phyloP scores from a whole-genome alignment of 2,113 vertebrate species.

The Aegotheles bennettii region DNA sequence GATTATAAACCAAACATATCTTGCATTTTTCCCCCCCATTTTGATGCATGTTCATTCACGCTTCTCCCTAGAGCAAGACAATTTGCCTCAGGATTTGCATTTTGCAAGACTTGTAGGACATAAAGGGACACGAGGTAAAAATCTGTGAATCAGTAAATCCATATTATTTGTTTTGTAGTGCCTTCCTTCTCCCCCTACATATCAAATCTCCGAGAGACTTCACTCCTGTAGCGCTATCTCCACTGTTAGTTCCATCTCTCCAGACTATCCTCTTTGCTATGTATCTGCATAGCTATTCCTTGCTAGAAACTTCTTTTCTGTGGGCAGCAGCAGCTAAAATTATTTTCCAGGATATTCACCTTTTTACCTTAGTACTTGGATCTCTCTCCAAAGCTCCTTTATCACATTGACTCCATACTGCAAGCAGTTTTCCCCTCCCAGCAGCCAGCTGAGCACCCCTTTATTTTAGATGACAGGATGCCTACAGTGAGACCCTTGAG shows the following conservation, averaged over 20 bases:
- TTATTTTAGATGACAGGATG: background rate
- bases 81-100: background rate
- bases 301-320: background rate
- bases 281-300: background rate
- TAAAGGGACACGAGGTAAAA: background rate
- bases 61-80: background rate
- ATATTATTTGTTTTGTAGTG: fast-evolving
- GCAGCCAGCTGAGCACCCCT: background rate
- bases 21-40: background rate
- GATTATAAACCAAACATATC: background rate
- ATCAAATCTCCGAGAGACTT: background rate
- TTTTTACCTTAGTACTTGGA: background rate
- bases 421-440: background rate
- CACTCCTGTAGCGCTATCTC: background rate
- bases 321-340: background rate
- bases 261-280: background rate
- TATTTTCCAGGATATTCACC: background rate
- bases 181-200: background rate
- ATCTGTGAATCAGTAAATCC: background rate
- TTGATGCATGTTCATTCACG: background rate
- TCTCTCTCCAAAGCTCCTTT: background rate
- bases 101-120: background rate
- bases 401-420: fast-evolving
- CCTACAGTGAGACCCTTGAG: background rate
- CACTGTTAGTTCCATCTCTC: background rate